Base-by-base conservation (phyloP, 2,888 invertebrate genomes). In the Sussaba pulchella region DNA sequence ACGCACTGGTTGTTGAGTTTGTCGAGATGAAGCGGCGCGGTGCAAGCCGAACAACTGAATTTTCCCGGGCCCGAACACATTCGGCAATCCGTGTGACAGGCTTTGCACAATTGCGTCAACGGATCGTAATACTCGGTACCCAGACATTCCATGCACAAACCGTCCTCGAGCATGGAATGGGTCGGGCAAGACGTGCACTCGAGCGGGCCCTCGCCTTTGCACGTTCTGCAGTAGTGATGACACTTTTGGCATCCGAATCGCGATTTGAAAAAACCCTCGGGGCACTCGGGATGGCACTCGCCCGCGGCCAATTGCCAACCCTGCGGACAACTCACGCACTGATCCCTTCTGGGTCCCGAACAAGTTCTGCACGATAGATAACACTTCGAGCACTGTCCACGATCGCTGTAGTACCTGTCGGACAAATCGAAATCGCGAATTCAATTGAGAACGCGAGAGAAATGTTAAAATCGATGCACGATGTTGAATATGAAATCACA, bases 201-300 rank as follows among this genome's bases (percentile, higher is more conserved):
- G 64, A 96, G 92, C 0, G 96, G 96, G 0, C 96, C 96, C 67
- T 96, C 95, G 82, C 95, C 98, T 90, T 95, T 95, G 91, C 98
- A 98, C 86, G 97, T 97, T 84, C 95, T 95, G 92, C 98, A 98
- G 89, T 96, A 96, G 92, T 97, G 96, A 93, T 97, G 97, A 92
- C 98, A 98, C 92, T 96, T 97, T 84, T 96, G 96, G 89, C 98
- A 98, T 8, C 96, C 97, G 87, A 95, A 96, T 83, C 95, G 94
- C 3, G 95, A 95, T 92, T 96, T 96, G 93, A 96, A 98, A 92
- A 96, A 97, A 47, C 97, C 97, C 92, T 96, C 96, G 0, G 97
- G 97, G 91, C 98, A 98, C 88, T 96, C 96, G 0, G 96, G 96
- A 87, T 96, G 95, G 87, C 97, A 97, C 91, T 97, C 96, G 1